Evolutionary conservation across 2,113 vertebrate species (phyloP).

Genomic region (Burhinus bistriatus): DNA sequence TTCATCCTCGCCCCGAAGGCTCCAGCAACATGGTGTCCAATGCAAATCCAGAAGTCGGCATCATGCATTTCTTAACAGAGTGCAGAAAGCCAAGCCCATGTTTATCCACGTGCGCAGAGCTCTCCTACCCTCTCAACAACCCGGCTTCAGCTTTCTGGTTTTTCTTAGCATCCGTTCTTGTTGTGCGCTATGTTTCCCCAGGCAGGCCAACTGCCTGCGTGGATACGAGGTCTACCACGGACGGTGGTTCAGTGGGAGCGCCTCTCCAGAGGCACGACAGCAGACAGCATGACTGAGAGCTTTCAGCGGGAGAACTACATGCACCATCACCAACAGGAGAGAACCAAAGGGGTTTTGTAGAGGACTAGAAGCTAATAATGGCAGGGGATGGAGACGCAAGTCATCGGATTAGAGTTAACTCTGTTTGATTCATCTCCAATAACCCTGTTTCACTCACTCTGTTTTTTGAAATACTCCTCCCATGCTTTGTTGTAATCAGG

Average conservation of each 20-base stretch:
- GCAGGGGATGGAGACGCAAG: neutral
- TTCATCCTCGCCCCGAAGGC: neutral
- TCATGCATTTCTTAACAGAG: fast-evolving
- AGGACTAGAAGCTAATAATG: neutral
- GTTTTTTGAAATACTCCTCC: slow-evolving; percentile 94
- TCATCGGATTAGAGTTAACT: neutral
- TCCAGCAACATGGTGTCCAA: neutral
- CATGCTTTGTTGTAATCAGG: slow-evolving; percentile 93
- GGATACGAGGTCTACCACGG: fast-evolving
- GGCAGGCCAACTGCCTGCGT: neutral
- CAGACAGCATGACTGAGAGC: neutral
- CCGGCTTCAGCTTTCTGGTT: neutral
- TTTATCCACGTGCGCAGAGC: fast-evolving
- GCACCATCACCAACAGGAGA: slow-evolving; percentile 2
- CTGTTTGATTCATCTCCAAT: neutral
- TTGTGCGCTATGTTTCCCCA: neutral
- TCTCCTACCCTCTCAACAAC: neutral
- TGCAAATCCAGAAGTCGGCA: neutral
- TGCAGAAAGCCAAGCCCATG: neutral
- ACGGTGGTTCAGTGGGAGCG: fast-evolving
- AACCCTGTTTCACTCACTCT: slow-evolving; percentile 77
- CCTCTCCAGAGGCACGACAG: fast-evolving
- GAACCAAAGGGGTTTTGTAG: neutral
- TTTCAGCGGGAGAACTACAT: neutral
- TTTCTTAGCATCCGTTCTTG: neutral